A percentile compares a stretch with the other conserved stretches of the same genome.
Evolutionary conservation across 2,888 invertebrate genomes (phyloP).

Genomic region (Drymonia ruficornis): DNA sequence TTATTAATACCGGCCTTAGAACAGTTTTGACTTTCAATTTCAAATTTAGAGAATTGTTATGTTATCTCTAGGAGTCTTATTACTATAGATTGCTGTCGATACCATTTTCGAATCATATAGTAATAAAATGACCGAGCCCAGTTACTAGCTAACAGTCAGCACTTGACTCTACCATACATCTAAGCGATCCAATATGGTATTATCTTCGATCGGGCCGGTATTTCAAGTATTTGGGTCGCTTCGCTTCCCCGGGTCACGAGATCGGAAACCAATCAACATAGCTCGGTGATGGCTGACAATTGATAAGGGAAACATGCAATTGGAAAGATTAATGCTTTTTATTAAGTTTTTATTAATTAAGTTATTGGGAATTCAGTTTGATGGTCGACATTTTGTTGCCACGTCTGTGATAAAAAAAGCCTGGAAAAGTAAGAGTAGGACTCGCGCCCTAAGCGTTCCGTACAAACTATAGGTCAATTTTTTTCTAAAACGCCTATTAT

Average conservation of each 20-base stretch:
- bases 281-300: conserved; percentile 43
- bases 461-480: too few relatives aligned
- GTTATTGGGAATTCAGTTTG: too few relatives aligned
- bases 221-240: conserved; percentile 60
- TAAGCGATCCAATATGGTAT: conserved; percentile 31
- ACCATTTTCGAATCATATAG: too few relatives aligned
- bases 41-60: too few relatives aligned
- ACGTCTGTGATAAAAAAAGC: too few relatives aligned
- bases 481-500: too few relatives aligned
- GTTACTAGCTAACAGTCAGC: background rate
- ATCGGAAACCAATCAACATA: conserved; percentile 63
- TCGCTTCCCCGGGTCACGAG: conserved; percentile 58
- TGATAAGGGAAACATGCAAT: conserved; percentile 34
- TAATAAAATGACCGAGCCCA: background rate
- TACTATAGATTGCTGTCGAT: too few relatives aligned
- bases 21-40: too few relatives aligned
- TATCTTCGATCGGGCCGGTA: conserved; percentile 32
- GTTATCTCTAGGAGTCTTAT: too few relatives aligned
- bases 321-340: conserved; percentile 28
- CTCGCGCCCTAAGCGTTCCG: too few relatives aligned
- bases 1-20: background rate
- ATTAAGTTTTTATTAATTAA: conserved; percentile 15
- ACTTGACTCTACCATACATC: conserved; percentile 1
- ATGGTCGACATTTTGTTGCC: too few relatives aligned
- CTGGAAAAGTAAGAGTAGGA: too few relatives aligned